Percentiles rank a stretch among this genome's conserved stretches.
phyloP scores from a whole-genome alignment of 23 tunicate species.

The Clavelina lepadiformis region DNA sequence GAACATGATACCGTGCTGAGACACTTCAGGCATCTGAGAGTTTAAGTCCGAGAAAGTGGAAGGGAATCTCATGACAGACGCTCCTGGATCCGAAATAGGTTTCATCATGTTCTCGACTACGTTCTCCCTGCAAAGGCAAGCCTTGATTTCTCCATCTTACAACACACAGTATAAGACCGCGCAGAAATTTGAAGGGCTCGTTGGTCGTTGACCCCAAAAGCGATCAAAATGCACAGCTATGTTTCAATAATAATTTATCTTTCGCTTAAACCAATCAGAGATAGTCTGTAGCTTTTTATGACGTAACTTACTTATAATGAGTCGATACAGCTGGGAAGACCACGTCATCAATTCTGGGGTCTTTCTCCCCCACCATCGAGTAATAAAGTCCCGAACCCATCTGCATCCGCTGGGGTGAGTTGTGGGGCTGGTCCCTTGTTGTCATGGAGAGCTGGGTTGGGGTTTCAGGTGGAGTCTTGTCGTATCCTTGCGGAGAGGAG shows the following conservation, averaged over 20 bases:
- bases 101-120: too few relatives aligned
- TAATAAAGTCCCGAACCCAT: constrained; percentile 20
- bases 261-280: background rate
- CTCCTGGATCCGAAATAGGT: too few relatives aligned
- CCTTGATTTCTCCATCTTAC: too few relatives aligned
- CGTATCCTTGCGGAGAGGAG: constrained; percentile 51
- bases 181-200: too few relatives aligned
- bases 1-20: too few relatives aligned
- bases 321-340: constrained; percentile 5
- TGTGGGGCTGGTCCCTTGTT: constrained; percentile 14
- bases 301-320: constrained; percentile 28
- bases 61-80: too few relatives aligned
- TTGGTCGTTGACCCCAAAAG: constrained; percentile 2
- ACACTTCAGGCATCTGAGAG: too few relatives aligned
- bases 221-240: background rate
- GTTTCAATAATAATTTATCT: background rate
- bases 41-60: too few relatives aligned
- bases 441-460: constrained; percentile 22
- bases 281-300: too few relatives aligned
- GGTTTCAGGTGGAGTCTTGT: constrained; percentile 36
- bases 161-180: too few relatives aligned
- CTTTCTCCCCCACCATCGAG: constrained; percentile 27
- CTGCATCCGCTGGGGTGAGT: constrained; percentile 22
- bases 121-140: too few relatives aligned
- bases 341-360: constrained; percentile 28